These are phyloP conservation scores for Eufriesea mexicana DNA, from an alignment of 1,140 invertebrate species.

Conservation along the genomic window DNA sequence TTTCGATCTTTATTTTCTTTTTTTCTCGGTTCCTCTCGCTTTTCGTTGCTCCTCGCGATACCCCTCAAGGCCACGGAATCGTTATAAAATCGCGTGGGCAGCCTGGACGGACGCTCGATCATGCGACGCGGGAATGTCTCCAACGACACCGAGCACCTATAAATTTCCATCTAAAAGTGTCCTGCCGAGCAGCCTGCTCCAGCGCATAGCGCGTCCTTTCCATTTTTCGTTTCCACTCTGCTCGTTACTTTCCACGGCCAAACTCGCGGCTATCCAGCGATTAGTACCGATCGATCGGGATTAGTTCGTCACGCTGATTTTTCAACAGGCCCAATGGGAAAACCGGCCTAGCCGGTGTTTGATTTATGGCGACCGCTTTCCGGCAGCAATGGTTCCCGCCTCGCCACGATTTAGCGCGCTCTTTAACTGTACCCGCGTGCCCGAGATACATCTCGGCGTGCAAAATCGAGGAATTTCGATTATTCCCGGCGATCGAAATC, in stretches of 20 bases:
- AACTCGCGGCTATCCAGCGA: background rate
- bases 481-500: background rate
- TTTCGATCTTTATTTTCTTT: conserved; percentile 45
- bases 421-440: background rate
- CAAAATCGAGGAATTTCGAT: no score
- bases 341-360: background rate
- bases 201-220: conserved; percentile 14
- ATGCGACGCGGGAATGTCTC: conserved; percentile 44
- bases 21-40: background rate
- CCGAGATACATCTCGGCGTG: no score
- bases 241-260: background rate
- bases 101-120: conserved; percentile 68
- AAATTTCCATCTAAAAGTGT: conserved; percentile 77
- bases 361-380: conserved; percentile 8
- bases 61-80: conserved; percentile 55
- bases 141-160: conserved; percentile 56
- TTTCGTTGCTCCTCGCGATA: conserved; percentile 13
- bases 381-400: background rate
- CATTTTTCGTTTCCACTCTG: conserved; percentile 40
- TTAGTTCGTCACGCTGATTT: background rate
- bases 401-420: background rate
- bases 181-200: conserved; percentile 48
- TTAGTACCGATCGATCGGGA: background rate
- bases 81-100: conserved; percentile 58
- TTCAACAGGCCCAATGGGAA: background rate